A percentile compares a stretch with the other conserved stretches of the same genome.
phyloP scores from a whole-genome alignment of 2,113 vertebrate genomes.

The Platysteira castanea region DNA sequence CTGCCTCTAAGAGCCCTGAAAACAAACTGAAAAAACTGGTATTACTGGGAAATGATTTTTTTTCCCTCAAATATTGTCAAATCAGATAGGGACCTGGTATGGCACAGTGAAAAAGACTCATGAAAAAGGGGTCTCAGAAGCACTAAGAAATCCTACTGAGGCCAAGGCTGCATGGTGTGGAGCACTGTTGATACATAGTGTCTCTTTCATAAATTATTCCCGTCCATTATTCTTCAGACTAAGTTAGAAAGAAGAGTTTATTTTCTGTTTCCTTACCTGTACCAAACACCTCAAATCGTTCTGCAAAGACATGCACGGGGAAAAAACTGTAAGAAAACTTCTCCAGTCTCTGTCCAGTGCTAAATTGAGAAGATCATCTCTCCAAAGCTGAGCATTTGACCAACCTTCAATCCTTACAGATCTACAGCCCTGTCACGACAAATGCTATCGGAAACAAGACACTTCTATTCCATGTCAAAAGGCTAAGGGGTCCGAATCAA shows the following conservation, averaged over 20 bases:
- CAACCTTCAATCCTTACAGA: neutral
- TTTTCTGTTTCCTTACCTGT: neutral
- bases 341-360: neutral
- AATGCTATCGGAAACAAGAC: rapidly evolving
- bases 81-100: neutral
- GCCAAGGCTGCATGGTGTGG: neutral
- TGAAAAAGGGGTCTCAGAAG: neutral
- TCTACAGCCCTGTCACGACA: neutral
- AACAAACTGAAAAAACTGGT: neutral
- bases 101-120: neutral
- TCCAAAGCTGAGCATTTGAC: neutral
- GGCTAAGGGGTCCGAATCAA: neutral
- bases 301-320: neutral
- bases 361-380: neutral
- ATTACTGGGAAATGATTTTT: neutral
- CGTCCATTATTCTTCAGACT: neutral
- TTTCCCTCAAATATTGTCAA: neutral
- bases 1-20: neutral
- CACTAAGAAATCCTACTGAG: neutral
- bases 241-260: neutral
- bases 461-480: neutral
- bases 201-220: neutral
- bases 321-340: neutral
- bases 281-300: neutral
- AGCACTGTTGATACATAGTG: neutral